Evolutionary conservation across 2,888 invertebrate species (phyloP).

Genomic region (Scrobipalpa costella): DNA sequence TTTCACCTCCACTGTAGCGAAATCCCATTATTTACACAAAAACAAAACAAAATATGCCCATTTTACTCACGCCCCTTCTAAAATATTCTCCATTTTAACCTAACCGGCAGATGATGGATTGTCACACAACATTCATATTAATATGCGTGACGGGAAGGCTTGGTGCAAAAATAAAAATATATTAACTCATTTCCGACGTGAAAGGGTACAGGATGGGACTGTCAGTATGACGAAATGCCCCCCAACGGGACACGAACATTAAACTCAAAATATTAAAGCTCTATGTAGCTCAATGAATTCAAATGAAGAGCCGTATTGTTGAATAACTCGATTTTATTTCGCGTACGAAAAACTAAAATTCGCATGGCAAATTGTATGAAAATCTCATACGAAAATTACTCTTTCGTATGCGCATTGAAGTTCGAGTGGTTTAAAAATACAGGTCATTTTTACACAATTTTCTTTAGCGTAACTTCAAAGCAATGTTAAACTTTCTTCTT

Average conservation of each 20-base stretch:
- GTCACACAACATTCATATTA: constrained; percentile 20
- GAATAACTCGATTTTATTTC: no score
- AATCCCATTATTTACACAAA: no score
- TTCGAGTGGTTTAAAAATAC: no score
- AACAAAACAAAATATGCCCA: not conserved
- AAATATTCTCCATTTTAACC: constrained; percentile 11
- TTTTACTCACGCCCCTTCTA: not conserved
- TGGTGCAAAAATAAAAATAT: constrained; percentile 20
- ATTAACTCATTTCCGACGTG: constrained; percentile 17
- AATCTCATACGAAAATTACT: no score
- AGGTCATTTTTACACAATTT: no score
- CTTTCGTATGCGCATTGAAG: no score
- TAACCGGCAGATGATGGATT: constrained; percentile 11
- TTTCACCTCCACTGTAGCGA: no score
- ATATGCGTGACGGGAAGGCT: constrained; percentile 16
- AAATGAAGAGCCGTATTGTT: not conserved
- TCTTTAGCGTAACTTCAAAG: no score
- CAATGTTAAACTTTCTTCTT: no score
- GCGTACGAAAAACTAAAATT: no score
- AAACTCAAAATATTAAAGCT: not conserved
- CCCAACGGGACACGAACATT: not conserved
- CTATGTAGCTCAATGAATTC: not conserved
- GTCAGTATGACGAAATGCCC: constrained; percentile 5
- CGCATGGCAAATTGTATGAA: no score
- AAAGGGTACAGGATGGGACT: constrained; percentile 6